Evolutionary conservation across 2,113 vertebrate genomes (phyloP), one percentile per base, ranked within the genome.

Genomic region (Pardalotus punctatus): DNA sequence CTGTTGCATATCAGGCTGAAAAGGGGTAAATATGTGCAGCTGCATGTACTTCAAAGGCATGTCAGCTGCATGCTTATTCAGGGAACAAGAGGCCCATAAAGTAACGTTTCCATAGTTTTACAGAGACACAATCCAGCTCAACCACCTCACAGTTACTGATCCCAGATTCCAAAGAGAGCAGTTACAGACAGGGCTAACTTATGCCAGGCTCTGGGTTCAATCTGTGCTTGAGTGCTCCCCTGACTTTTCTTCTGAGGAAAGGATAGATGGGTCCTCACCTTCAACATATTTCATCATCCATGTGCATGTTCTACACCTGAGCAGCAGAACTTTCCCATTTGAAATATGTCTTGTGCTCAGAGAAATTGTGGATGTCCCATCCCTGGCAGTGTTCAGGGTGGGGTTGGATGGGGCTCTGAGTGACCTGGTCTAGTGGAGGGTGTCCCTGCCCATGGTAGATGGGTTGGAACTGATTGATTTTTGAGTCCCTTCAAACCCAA

Each of bases 31-130:
- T 62, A 89, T 92, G 48, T 71, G 77, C 88, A 94, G 87, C 89
- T 96, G 94, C 73, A 36, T 16, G 11, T 54, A 93, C 89, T 94
- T 95, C 84, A 96, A 91, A 96, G 88, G 47, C 35, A 73, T 62
- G 66, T 93, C 93, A 86, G 81, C 56, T 71, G 53, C 58, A 78
- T 61, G 42, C 70, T 71, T 86, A 54, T 48, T 92, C 69, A 54
- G 81, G 61, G 67, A 88, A 67, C 73, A 74, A 92, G 83, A 88
- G 79, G 47, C 65, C 64, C 58, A 57, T 56, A 90, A 74, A 92
- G 74, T 3, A 3, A 16, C 0, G 1, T 77, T 91, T 91, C 84
- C 69, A 85, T 77, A 56, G 54, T 72, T 92, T 88, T 81, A 62
- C 23, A 51, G 67, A 70, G 58, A 85, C 66, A 87, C 2, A 48